These are phyloP conservation scores for Saguinus imperator DNA, from an alignment of 2,113 vertebrate species.

Conservation along the genomic window DNA sequence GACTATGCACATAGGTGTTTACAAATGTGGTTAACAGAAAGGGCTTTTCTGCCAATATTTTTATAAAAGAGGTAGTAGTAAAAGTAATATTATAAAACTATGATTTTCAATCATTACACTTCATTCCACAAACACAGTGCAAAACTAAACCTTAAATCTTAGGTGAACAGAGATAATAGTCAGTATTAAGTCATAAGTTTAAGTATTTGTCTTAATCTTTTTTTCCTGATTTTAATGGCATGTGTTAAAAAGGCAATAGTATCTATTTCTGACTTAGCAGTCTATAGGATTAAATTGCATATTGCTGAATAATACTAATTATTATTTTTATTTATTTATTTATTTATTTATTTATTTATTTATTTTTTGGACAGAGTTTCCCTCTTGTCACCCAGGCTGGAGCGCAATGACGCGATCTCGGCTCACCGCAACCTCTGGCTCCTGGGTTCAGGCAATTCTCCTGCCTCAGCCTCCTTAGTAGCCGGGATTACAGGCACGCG, in stretches of 20 bases:
- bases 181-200: not conserved
- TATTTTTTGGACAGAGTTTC: too few relatives aligned
- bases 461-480: too few relatives aligned
- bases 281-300: not conserved
- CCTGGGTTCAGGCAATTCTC: too few relatives aligned
- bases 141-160: slow-evolving; percentile 13
- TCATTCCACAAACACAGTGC: not conserved
- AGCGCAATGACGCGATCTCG: too few relatives aligned
- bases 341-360: too few relatives aligned
- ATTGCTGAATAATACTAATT: not conserved
- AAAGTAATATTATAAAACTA: not conserved
- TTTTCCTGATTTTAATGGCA: not conserved
- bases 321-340: not conserved
- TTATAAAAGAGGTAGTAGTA: slow-evolving; percentile 10
- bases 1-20: not conserved
- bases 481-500: too few relatives aligned
- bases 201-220: not conserved
- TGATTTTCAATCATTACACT: not conserved
- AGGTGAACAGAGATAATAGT: not conserved
- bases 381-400: too few relatives aligned
- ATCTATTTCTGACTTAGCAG: not conserved
- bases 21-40: not conserved
- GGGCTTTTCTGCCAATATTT: not conserved
- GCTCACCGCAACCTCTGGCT: too few relatives aligned
- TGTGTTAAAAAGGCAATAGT: slow-evolving; percentile 25